A percentile compares a stretch with the other conserved stretches of the same genome.
phyloP scores from a whole-genome alignment of 2,888 invertebrate species.

The Orthosia cruda region DNA sequence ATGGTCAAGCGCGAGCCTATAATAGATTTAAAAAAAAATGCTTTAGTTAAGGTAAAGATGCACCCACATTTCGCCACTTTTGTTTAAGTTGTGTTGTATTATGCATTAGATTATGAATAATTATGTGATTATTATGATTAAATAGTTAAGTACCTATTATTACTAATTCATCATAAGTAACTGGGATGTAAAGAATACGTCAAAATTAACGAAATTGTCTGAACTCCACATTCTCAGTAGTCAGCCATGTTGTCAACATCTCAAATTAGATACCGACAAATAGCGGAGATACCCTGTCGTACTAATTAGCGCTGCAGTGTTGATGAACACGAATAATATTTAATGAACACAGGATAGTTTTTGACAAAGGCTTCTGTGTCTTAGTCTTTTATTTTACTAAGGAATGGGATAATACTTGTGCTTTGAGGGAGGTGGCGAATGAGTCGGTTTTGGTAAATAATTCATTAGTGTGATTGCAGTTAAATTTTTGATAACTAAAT shows the following conservation, averaged over 20 bases:
- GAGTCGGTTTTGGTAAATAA: conserved; percentile 1
- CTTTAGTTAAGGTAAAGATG: too few relatives aligned
- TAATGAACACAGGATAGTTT: conserved; percentile 52
- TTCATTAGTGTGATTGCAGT: not conserved
- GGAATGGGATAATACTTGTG: conserved; percentile 36
- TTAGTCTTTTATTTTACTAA: conserved; percentile 30
- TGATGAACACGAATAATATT: conserved; percentile 64
- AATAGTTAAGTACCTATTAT: too few relatives aligned
- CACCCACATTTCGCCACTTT: too few relatives aligned
- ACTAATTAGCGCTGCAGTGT: conserved; percentile 75
- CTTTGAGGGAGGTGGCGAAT: not conserved
- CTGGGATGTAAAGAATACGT: too few relatives aligned
- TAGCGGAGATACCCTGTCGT: conserved; percentile 74
- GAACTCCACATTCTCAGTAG: conserved; percentile 47
- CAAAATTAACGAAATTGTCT: conserved; percentile 3
- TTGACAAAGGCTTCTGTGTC: conserved; percentile 49
- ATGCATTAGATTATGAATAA: too few relatives aligned
- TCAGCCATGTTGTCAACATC: conserved; percentile 69
- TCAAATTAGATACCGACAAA: conserved; percentile 83
- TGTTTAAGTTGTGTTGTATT: too few relatives aligned
- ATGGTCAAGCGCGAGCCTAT: too few relatives aligned
- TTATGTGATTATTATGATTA: too few relatives aligned
- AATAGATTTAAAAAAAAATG: too few relatives aligned
- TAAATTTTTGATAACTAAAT: not conserved
- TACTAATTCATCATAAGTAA: too few relatives aligned